phyloP scores from a whole-genome alignment of 1,140 invertebrate species.

The Aleiodes sp. region DNA sequence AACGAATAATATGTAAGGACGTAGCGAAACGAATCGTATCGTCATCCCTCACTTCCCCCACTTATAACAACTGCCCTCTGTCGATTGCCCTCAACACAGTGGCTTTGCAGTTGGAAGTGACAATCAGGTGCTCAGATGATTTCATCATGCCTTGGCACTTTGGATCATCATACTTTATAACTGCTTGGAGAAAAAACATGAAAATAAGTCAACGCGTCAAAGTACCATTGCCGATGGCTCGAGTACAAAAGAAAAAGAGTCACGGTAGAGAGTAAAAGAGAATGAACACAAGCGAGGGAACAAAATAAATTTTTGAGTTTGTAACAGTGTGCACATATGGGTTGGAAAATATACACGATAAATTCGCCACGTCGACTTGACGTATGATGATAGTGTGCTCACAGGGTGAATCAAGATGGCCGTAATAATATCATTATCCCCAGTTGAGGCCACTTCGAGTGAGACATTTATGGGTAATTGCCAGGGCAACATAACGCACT shows the following conservation, averaged over 20 bases:
- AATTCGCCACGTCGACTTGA: slow-evolving; percentile 53
- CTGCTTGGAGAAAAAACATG: slow-evolving; percentile 47
- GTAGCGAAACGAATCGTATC: slow-evolving; percentile 21
- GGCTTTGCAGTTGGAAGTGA: slow-evolving; percentile 36
- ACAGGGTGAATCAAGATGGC: slow-evolving; percentile 57
- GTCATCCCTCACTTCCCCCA: slow-evolving; percentile 6
- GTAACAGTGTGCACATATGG: not conserved
- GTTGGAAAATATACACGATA: slow-evolving; percentile 48
- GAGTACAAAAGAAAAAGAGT: slow-evolving; percentile 9
- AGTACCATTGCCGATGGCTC: not conserved
- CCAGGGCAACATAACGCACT: not conserved
- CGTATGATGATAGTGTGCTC: slow-evolving; percentile 56
- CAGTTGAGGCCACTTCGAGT: slow-evolving; percentile 40
- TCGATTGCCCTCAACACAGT: slow-evolving; percentile 22
- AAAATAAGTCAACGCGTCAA: not conserved
- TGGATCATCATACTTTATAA: slow-evolving; percentile 60
- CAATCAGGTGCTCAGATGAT: slow-evolving; percentile 55
- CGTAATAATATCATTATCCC: slow-evolving; percentile 61
- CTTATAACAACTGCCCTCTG: not conserved
- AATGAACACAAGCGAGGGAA: not conserved
- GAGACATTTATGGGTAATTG: slow-evolving; percentile 36
- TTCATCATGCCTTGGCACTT: slow-evolving; percentile 47
- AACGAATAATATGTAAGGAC: too few relatives aligned
- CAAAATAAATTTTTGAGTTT: not conserved
- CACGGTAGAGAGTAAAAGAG: not conserved